Evolutionary conservation across 2,797 vertebrate species (phyloP), one percentile per base, ranked within the genome.

Genomic region (Nannoperca obscura): DNA sequence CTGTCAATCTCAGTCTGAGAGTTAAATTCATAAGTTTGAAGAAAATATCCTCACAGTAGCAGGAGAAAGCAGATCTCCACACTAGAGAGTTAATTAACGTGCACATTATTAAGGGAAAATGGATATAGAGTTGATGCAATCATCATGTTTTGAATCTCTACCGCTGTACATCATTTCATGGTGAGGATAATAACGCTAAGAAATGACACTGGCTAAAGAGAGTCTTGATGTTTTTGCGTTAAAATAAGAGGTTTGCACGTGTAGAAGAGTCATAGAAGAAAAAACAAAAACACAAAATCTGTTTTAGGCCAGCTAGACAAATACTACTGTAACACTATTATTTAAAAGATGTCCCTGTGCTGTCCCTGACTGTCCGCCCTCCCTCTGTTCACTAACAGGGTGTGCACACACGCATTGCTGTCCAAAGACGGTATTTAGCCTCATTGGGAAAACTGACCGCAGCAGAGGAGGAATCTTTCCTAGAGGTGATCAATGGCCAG

Each of bases 401-500:
- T 42, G 93, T 99, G 76, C 96, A 99, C 62, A 97, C 96, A 0
- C 94, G 98, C 78, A 93, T 96, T 72, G 96, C 95, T 66, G 94
- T 99, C 78, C 98, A 99, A 91, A 97, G 95, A 90, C 94, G 95
- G 22, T 98, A 98, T 38, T 85, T 97, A 46, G 92, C 81, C 20
- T 95, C 96, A 17, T 74, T 97, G 50, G 97, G 96, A 72, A 98
- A 97, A 60, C 95, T 98, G 88, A 96, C 94, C 58, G 91, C 95
- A 0, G 95, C 96, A 53, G 97, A 99, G 85, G 95, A 97, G 88
- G 97, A 97, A 81, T 95, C 96, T 0, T 92, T 99, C 49, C 97
- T 95, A 96, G 96, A 97, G 84, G 96, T 97, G 82, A 96, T 99
- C 80, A 97, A 96, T 86, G 93, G 95, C 78, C 97, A 97, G 84